These are phyloP conservation scores for Erythrocebus patas DNA, from an alignment of 2,113 vertebrate genomes.

Conservation along the genomic window DNA sequence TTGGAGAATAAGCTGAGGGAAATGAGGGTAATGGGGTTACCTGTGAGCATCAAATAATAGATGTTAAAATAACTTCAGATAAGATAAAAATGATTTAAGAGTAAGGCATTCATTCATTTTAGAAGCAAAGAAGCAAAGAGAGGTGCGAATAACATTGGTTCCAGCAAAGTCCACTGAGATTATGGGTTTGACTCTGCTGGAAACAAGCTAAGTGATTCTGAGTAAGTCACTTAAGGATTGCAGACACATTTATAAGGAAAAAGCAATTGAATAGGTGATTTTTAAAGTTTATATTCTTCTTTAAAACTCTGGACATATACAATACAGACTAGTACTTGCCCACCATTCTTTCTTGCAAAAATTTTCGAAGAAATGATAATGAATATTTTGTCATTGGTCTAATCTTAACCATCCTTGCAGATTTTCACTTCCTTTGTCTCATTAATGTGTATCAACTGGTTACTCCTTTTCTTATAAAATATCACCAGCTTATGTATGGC, in stretches of 20 bases:
- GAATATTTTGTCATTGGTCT: neutral
- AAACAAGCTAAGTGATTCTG: neutral
- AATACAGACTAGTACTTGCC: neutral
- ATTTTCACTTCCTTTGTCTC: neutral
- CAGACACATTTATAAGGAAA: neutral
- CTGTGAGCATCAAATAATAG: neutral
- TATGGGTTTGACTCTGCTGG: neutral
- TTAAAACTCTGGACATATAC: neutral
- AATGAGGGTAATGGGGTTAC: neutral
- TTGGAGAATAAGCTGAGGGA: neutral
- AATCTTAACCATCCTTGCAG: neutral
- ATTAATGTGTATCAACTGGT: neutral
- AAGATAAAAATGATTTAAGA: neutral
- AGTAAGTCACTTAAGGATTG: neutral
- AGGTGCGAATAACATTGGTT: neutral
- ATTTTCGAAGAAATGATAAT: neutral
- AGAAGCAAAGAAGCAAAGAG: neutral
- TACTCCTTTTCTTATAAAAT: neutral
- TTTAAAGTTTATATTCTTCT: neutral
- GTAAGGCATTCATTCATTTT: neutral
- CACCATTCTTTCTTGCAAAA: neutral
- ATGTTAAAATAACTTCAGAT: neutral
- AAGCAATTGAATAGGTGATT: neutral
- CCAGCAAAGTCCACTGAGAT: neutral
- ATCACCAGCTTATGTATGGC: neutral